Evolutionary conservation across 2,797 vertebrate genomes (phyloP), one percentile per base, ranked within the genome.

Genomic region (Premnoplex brunnescens): DNA sequence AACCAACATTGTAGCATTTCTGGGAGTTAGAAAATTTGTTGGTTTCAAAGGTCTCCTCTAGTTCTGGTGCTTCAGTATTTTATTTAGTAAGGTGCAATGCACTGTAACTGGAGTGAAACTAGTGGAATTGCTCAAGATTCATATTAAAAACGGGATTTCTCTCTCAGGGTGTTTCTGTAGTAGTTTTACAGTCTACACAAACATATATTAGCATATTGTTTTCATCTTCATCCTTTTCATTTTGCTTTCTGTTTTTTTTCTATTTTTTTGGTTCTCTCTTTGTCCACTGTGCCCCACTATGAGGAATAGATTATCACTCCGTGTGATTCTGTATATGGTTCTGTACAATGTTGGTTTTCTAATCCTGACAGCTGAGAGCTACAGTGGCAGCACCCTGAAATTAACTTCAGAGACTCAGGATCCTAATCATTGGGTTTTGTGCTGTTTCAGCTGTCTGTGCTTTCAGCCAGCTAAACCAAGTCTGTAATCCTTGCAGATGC

Each of bases 401-500:
- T 95, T 91, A 93, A 85, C 44, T 89, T 87, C 8, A 17, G 51
- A 76, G 80, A 76, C 41, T 93, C 44, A 14, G 67, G 37, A 69
- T 95, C 85, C 48, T 93, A 86, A 90, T 96, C 71, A 85, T 5
- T 69, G 69, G 41, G 73, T 34, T 96, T 97, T 95, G 83, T 95
- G 83, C 80, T 88, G 54, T 67, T 86, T 96, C 93, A 95, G 91
- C 95, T 95, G 78, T 86, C 36, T 75, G 83, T 9, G 3, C 82
- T 95, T 95, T 58, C 67, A 90, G 83, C 55, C 89, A 86, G 67
- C 71, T 90, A 93, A 78, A 87, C 69, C 36, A 62, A 91, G 80
- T 43, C 74, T 86, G 20, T 83, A 72, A 83, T 96, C 56, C 77
- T 94, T 95, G 85, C 85, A 95, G 95, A 93, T 96, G 89, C 63